These are phyloP conservation scores for Apotomis turbidana DNA, from an alignment of 2,888 invertebrate genomes.

Conservation along the genomic window DNA sequence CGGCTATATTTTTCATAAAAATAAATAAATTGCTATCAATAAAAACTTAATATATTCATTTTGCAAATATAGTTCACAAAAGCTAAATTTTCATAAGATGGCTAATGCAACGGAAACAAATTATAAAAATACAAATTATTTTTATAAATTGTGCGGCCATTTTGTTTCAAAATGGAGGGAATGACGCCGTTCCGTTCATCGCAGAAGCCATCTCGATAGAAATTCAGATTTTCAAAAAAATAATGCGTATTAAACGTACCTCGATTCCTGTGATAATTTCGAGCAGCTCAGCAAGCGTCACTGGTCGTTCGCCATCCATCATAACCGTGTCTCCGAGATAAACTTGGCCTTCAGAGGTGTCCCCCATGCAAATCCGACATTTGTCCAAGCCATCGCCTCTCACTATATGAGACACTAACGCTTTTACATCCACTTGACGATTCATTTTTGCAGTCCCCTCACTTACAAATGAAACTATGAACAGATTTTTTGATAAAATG, in stretches of 20 bases:
- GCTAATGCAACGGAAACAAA: conserved; percentile 11
- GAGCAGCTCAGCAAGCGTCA: conserved; percentile 72
- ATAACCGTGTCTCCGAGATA: conserved; percentile 75
- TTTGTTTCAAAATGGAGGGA: conserved; percentile 61
- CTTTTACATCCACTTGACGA: conserved; percentile 73
- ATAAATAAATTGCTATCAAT: background rate
- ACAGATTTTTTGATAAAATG: background rate
- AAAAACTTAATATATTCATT: background rate
- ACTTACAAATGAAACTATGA: background rate
- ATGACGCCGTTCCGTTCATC: conserved; percentile 76
- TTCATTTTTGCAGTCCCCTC: conserved; percentile 56
- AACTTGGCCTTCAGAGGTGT: conserved; percentile 75
- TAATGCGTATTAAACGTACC: conserved; percentile 55
- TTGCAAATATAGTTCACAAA: background rate
- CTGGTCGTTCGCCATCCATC: conserved; percentile 73
- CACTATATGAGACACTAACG: conserved; percentile 76
- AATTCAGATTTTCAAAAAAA: conserved; percentile 43
- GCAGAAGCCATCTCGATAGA: conserved; percentile 65
- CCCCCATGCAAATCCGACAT: conserved; percentile 79
- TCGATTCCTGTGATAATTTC: conserved; percentile 74
- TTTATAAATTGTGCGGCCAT: conserved; percentile 58
- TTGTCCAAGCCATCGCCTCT: conserved; percentile 73
- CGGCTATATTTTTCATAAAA: conserved; percentile 1
- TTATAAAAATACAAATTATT: conserved; percentile 1
- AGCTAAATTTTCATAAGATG: conserved; percentile 42